Evolutionary conservation across 2,797 vertebrate species (phyloP), one percentile per base, ranked within the genome.

Genomic region (Pempheris klunzingeri): DNA sequence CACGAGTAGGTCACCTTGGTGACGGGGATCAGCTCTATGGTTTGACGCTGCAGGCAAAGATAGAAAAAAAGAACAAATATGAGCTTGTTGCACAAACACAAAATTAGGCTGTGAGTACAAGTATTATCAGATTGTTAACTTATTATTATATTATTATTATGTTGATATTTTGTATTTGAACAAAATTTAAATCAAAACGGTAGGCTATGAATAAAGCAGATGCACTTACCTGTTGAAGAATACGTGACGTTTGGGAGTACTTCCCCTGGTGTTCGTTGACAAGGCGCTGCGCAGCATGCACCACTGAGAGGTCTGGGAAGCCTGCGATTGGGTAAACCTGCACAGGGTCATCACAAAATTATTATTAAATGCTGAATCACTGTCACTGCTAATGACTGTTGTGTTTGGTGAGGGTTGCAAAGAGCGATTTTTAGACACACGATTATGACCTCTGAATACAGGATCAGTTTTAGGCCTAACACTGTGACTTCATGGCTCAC

Each of bases 21-120:
- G 68, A 96, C 85, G 0, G 96, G 95, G 73, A 96, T 95, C 88
- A 96, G 82, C 80, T 96, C 95, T 32, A 96, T 92, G 34, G 84
- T 93, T 80, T 96, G 96, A 82, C 93, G 94, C 96, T 96, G 92
- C 32, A 89, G 72, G 87, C n/a, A 86, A 76, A 90, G n/a, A 87
- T 59, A 73, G 62, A 5, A 49, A 79, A 84, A 5, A 34, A 60
- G 17, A 71, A n/a, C n/a, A n/a, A n/a, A n/a, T n/a, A n/a, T n/a
- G n/a, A n/a, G 9, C 18, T 80, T 62, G 44, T 70, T 38, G 43
- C 7, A 81, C 38, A 69, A 59, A 76, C 26, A 57, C 14, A 18
- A 53, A 62, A 43, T 50, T 11, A 28, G 38, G 2, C 6, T 14
- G 36, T 49, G 4, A 65, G 26, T 14, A 70, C 3, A 69, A 70